Base-by-base conservation (phyloP, 2,797 vertebrate genomes). In the Coranthus polyacanthus region DNA sequence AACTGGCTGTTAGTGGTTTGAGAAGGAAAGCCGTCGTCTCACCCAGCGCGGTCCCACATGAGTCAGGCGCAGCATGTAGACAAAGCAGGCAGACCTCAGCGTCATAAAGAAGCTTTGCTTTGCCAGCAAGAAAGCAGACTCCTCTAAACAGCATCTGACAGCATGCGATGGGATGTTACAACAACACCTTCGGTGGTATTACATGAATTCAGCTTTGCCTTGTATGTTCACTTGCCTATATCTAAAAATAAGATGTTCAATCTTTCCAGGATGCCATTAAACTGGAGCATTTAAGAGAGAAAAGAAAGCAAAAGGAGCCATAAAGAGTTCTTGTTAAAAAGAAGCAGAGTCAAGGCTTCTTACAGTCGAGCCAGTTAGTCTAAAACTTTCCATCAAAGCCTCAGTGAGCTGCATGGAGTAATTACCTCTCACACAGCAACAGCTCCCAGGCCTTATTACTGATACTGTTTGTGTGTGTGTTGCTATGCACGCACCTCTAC, bases 331-430 rank as follows among this genome's bases (percentile, higher is more conserved):
- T 85, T 81, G 72, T 88, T 80, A 87, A 87, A 85, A 72, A 77
- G 55, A 38, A 83, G 71, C 70, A 67, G 76, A 83, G 71, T 68
- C 55, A 6, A 69, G 75, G 68, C 72, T 83, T 84, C 79, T 82
- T 75, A 78, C 59, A 71, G 81, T 82, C 61, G 68, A 84, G 86
- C 84, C 89, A 91, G 88, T 85, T 75, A 76, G 87, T 82, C 79
- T 86, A 81, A 88, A 90, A 88, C 57, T 88, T 92, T 90, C 87
- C 88, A 91, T 90, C 89, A 92, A 89, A 90, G 85, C 70, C 39
- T 76, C 20, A 20, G 71, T 41, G 70, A 82, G 79, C 84, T 79
- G 79, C 83, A 81, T 80, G 81, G 85, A 89, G 86, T 89, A 62
- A 91, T 92, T 91, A 90, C 83, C 71, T 78, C 80, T 81, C 77